A percentile compares a stretch with the other conserved stretches of the same genome.
These are phyloP conservation scores for Ibycter americanus DNA, from an alignment of 2,797 vertebrate genomes.

Conservation along the genomic window DNA sequence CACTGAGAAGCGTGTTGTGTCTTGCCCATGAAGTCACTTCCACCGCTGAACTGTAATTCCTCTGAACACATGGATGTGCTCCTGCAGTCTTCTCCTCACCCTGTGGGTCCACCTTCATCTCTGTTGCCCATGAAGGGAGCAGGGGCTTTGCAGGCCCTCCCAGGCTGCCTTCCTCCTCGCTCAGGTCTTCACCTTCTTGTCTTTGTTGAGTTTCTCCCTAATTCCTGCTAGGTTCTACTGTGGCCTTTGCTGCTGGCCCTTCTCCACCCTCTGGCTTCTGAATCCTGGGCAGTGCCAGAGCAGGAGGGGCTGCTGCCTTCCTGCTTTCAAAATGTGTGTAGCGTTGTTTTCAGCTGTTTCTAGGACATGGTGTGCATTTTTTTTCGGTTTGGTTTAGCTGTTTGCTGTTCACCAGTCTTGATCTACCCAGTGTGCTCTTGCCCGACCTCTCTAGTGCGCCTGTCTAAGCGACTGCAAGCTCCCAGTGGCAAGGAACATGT, in stretches of 20 bases:
- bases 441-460: not conserved
- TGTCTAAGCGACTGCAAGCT: not conserved
- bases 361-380: rapidly evolving
- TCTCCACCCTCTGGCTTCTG: not conserved
- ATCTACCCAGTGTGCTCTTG: not conserved
- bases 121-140: not conserved
- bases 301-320: not conserved
- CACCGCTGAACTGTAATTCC: not conserved
- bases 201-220: not conserved
- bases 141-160: not conserved
- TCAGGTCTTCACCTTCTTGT: not conserved
- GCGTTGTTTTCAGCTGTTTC: not conserved
- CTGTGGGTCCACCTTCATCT: not conserved
- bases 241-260: not conserved
- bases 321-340: not conserved
- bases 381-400: not conserved
- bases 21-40: not conserved
- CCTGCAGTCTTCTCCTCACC: not conserved
- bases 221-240: not conserved
- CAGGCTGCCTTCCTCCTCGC: not conserved
- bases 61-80: rapidly evolving
- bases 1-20: not conserved
- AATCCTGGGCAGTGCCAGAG: not conserved
- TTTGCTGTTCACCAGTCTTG: not conserved
- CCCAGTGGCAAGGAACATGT: not conserved